Conservation (phyloP, 1,140 invertebrate genomes). For the Euwallacea fornicatus region DNA sequence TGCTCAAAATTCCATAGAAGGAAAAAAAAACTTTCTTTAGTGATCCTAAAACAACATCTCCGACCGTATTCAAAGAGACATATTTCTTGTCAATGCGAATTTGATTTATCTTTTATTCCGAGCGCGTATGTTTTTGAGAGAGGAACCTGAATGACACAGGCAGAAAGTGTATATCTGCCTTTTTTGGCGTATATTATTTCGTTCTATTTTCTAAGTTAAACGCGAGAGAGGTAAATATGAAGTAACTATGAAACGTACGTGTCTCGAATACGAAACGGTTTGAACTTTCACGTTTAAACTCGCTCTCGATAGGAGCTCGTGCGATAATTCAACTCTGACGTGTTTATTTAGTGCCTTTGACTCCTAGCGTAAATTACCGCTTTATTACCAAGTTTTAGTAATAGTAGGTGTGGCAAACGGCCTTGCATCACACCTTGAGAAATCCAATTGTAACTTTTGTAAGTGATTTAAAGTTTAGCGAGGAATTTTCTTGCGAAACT, state of each 20-base stretch:
- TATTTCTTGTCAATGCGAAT: neutral
- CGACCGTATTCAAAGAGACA: too few relatives aligned
- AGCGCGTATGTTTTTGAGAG: slow-evolving; percentile 12
- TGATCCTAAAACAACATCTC: too few relatives aligned
- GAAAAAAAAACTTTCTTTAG: too few relatives aligned
- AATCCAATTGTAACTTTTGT: slow-evolving; percentile 9
- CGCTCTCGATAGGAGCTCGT: too few relatives aligned
- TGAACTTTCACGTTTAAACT: too few relatives aligned
- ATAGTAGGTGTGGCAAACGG: neutral
- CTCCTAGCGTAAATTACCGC: too few relatives aligned
- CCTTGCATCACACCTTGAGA: neutral
- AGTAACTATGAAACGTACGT: slow-evolving; percentile 14
- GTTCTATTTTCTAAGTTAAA: slow-evolving; percentile 13
- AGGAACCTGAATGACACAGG: slow-evolving; percentile 7
- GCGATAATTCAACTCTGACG: too few relatives aligned
- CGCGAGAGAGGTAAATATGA: slow-evolving; percentile 17
- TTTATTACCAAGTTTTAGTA: too few relatives aligned
- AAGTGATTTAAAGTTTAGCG: slow-evolving; percentile 4
- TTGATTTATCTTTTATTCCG: slow-evolving; percentile 8
- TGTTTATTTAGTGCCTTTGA: too few relatives aligned
- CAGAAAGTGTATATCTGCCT: neutral
- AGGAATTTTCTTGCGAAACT: too few relatives aligned
- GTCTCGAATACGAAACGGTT: neutral
- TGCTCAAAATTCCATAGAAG: too few relatives aligned
- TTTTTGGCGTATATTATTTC: slow-evolving; percentile 18